Percentiles rank a stretch among this genome's conserved stretches.
Conservation (phyloP, 1,140 invertebrate species). For the Atta colombica region DNA sequence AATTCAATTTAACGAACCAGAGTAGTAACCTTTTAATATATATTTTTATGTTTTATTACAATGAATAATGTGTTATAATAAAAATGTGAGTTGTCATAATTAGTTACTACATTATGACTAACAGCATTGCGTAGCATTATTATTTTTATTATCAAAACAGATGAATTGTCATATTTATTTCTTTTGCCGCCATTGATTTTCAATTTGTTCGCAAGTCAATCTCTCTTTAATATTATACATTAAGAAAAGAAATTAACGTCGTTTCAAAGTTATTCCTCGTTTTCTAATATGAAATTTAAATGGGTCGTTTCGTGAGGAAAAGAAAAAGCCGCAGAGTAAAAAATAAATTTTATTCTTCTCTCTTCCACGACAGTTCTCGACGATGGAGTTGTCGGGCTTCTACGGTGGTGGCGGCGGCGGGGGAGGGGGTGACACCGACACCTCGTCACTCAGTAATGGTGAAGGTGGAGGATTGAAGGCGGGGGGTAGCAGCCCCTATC, state of each 20-base stretch:
- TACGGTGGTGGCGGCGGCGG: constrained; percentile 90
- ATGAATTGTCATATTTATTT: not conserved
- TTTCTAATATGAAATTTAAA: constrained; percentile 48
- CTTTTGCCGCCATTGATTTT: not conserved
- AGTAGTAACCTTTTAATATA: not conserved
- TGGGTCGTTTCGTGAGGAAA: constrained; percentile 19
- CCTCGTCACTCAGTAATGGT: constrained; percentile 88
- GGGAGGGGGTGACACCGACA: constrained; percentile 89
- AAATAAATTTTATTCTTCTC: constrained; percentile 66
- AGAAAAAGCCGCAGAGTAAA: not conserved
- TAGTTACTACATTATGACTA: not conserved
- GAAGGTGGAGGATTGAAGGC: constrained; percentile 89
- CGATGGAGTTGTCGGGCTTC: constrained; percentile 93
- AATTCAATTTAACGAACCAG: not conserved
- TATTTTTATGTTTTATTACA: not conserved
- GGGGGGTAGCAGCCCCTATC: constrained; percentile 92
- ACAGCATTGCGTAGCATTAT: not conserved
- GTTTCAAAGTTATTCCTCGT: not conserved
- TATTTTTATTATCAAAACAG: not conserved
- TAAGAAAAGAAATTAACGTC: not conserved
- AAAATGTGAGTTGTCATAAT: not conserved
- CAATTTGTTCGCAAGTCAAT: not conserved
- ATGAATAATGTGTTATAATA: too few relatives aligned
- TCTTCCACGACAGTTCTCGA: constrained; percentile 87
- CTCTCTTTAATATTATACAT: not conserved